Evolutionary conservation across 2,888 invertebrate genomes (phyloP).

Genomic region (Asteroscopus sphinx): DNA sequence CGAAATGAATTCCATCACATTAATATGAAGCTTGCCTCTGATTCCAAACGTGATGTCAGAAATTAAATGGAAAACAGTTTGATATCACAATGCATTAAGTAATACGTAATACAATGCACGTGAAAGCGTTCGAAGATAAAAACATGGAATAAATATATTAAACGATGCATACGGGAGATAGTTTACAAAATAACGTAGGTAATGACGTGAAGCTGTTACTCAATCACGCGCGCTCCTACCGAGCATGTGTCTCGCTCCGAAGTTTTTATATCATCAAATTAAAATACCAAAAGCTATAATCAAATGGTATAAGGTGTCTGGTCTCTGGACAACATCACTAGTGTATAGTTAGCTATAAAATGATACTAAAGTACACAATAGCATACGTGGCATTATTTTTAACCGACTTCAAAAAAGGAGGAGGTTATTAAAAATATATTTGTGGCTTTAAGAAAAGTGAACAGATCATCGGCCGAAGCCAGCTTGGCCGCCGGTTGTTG

Average conservation of each 20-base stretch:
- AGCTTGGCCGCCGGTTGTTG: conserved; percentile 46
- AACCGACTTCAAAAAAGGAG: too few species aligned
- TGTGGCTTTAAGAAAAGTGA: conserved; percentile 57
- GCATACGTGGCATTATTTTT: conserved; percentile 61
- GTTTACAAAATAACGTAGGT: conserved; percentile 53
- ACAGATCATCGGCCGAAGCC: conserved; percentile 51
- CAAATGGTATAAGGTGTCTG: conserved; percentile 66
- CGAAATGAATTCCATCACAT: conserved; percentile 35
- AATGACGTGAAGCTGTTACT: conserved; percentile 53
- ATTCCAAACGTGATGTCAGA: conserved; percentile 12
- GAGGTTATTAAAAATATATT: conserved; percentile 60
- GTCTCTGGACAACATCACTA: conserved; percentile 69
- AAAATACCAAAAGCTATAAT: conserved; percentile 69
- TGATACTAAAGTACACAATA: conserved; percentile 60
- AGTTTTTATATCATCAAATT: conserved; percentile 73
- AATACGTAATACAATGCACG: conserved; percentile 13
- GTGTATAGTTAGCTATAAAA: conserved; percentile 62
- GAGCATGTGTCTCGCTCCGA: conserved; percentile 42
- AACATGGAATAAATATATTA: conserved; percentile 29
- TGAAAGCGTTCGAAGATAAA: conserved; percentile 46
- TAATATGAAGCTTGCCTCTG: conserved; percentile 8
- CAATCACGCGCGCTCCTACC: conserved; percentile 44
- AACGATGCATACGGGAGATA: conserved; percentile 36
- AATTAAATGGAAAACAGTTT: conserved; percentile 34
- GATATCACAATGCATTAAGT: conserved; percentile 16